A percentile compares a stretch with the other conserved stretches of the same genome.
These are phyloP conservation scores for Ylistrum balloti DNA, from an alignment of 1,140 invertebrate genomes.

Conservation along the genomic window DNA sequence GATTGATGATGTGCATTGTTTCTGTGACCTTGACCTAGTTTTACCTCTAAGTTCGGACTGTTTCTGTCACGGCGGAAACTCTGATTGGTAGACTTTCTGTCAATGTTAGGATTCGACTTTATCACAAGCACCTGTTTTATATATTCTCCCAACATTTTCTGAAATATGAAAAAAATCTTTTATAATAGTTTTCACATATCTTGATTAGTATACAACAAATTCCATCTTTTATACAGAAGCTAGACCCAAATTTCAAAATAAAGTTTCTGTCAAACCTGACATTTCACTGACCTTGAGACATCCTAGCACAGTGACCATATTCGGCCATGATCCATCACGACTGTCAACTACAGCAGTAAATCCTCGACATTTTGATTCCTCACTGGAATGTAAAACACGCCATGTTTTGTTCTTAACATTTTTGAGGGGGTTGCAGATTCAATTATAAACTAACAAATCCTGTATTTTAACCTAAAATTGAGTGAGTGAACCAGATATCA, in stretches of 20 bases:
- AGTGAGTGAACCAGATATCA: too few relatives aligned
- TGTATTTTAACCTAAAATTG: too few relatives aligned
- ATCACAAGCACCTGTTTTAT: slow-evolving; percentile 77
- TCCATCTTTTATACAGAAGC: neutral
- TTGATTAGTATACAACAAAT: neutral
- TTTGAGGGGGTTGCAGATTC: too few relatives aligned
- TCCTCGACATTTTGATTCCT: slow-evolving; percentile 76
- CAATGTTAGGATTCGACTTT: slow-evolving; percentile 63
- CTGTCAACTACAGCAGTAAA: slow-evolving; percentile 79
- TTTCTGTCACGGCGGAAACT: slow-evolving; percentile 68
- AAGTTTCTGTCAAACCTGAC: neutral
- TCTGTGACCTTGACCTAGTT: slow-evolving; percentile 34
- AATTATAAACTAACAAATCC: too few relatives aligned
- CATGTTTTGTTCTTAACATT: too few relatives aligned
- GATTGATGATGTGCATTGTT: too few relatives aligned
- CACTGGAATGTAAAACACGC: slow-evolving; percentile 68
- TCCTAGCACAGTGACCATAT: slow-evolving; percentile 74
- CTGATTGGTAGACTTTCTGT: neutral
- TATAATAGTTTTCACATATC: neutral
- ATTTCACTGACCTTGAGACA: slow-evolving; percentile 74
- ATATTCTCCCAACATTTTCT: slow-evolving; percentile 75
- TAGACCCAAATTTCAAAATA: neutral
- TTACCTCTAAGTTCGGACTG: slow-evolving; percentile 72
- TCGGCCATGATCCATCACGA: slow-evolving; percentile 77
- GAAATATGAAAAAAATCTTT: slow-evolving; percentile 45